These are phyloP conservation scores for Chelonia mydas DNA, from an alignment of 2,797 vertebrate species.

Conservation along the genomic window DNA sequence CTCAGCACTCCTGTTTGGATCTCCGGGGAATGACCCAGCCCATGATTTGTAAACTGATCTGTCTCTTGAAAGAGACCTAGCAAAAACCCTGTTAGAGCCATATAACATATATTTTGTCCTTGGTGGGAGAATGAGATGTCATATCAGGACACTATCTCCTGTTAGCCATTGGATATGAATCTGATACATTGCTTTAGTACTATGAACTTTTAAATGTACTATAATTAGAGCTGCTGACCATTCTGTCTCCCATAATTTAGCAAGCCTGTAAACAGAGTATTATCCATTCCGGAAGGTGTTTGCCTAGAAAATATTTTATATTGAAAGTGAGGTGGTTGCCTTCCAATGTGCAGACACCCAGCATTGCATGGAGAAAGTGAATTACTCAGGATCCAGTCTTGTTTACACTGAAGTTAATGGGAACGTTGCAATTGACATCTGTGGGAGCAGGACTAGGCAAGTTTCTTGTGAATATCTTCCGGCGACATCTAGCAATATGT, in stretches of 20 bases:
- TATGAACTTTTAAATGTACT: not conserved
- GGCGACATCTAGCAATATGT: not conserved
- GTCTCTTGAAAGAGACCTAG: not conserved
- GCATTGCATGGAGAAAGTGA: not conserved
- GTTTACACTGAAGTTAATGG: not conserved
- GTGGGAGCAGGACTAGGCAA: not conserved
- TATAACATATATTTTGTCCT: fast-evolving
- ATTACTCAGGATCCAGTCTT: not conserved
- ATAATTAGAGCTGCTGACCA: not conserved
- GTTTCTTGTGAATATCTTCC: not conserved
- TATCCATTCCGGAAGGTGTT: not conserved
- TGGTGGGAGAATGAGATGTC: not conserved
- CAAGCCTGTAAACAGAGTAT: not conserved
- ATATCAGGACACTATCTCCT: not conserved
- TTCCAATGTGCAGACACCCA: not conserved
- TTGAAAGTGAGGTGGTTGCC: not conserved
- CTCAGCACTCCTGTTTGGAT: not conserved
- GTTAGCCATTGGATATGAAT: not conserved
- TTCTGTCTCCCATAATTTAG: not conserved
- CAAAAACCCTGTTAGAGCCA: not conserved
- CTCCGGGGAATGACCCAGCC: not conserved
- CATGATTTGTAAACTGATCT: not conserved
- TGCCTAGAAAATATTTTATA: too few relatives aligned
- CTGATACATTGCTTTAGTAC: fast-evolving
- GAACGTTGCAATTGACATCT: not conserved